phyloP scores from a whole-genome alignment of 1,140 invertebrate species.

The Rhopalosiphum padi region DNA sequence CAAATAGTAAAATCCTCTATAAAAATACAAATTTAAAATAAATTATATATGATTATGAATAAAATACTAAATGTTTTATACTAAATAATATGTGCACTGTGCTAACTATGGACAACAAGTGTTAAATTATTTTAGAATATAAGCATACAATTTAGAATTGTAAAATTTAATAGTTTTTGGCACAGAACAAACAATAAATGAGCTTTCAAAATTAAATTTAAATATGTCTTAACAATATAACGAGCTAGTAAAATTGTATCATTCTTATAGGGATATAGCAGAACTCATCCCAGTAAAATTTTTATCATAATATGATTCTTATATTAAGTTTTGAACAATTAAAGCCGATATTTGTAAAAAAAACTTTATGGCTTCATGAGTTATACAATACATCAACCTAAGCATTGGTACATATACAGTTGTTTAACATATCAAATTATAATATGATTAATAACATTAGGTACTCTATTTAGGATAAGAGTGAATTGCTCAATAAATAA shows the following conservation, averaged over 20 bases:
- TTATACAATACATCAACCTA: too few species aligned
- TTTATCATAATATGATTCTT: not conserved
- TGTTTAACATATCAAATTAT: too few species aligned
- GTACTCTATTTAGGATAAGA: too few species aligned
- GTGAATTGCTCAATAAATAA: too few species aligned
- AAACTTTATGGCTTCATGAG: too few species aligned
- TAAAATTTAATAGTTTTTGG: not conserved
- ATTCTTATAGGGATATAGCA: too few species aligned
- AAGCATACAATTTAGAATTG: not conserved
- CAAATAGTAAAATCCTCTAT: not conserved
- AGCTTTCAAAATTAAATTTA: too few species aligned
- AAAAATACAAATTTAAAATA: conserved; percentile 25
- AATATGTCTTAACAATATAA: not conserved
- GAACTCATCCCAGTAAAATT: too few species aligned
- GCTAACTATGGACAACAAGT: not conserved
- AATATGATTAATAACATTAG: too few species aligned
- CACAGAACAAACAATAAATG: not conserved
- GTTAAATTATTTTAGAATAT: not conserved
- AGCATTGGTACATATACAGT: too few species aligned
- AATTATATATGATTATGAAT: not conserved
- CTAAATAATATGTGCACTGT: conserved; percentile 8
- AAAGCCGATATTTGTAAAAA: not conserved
- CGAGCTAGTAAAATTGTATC: not conserved
- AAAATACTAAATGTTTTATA: not conserved
- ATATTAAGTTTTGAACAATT: not conserved